phyloP scores from a whole-genome alignment of 1,140 invertebrate species.

The Brachionus paranguensis region DNA sequence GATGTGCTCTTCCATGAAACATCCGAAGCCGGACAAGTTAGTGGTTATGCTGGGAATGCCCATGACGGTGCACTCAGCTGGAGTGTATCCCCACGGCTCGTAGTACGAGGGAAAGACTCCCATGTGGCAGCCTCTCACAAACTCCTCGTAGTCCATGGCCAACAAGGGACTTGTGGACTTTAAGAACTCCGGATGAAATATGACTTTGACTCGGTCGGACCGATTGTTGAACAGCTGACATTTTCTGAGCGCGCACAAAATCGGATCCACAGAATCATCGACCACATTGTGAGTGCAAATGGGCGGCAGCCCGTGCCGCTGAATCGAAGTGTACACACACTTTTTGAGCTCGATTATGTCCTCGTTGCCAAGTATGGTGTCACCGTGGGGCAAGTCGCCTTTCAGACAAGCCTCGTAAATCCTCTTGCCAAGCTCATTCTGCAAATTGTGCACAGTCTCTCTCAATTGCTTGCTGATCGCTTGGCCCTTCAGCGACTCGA shows the following conservation, averaged over 20 bases:
- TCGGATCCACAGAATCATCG: conserved; percentile 77
- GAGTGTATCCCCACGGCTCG: conserved; percentile 99
- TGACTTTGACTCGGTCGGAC: conserved; percentile 90
- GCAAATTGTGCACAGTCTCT: conserved; percentile 90
- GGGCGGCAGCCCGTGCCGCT: conserved; percentile 82
- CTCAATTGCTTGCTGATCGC: conserved; percentile 90
- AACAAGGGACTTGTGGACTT: conserved; percentile 95
- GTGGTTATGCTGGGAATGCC: conserved; percentile 95
- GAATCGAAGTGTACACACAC: conserved; percentile 77
- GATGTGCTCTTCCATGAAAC: conserved; percentile 97
- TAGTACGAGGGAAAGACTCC: conserved; percentile 99
- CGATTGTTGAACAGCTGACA: conserved; percentile 92
- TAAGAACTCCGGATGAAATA: conserved; percentile 98
- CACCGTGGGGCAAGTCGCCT: conserved; percentile 75
- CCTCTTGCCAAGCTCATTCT: conserved; percentile 83
- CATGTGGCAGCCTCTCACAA: conserved; percentile 95
- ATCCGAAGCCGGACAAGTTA: conserved; percentile 95
- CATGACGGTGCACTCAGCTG: conserved; percentile 99
- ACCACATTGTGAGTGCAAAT: conserved; percentile 96
- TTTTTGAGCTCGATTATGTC: conserved; percentile 92
- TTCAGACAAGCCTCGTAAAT: conserved; percentile 91
- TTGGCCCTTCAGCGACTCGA: conserved; percentile 92
- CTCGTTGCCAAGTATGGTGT: conserved; percentile 75
- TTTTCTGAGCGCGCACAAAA: conserved; percentile 75
- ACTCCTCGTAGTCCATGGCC: conserved; percentile 97